phyloP scores from a whole-genome alignment of 1,140 invertebrate species.

The Calliopsis andreniformis region DNA sequence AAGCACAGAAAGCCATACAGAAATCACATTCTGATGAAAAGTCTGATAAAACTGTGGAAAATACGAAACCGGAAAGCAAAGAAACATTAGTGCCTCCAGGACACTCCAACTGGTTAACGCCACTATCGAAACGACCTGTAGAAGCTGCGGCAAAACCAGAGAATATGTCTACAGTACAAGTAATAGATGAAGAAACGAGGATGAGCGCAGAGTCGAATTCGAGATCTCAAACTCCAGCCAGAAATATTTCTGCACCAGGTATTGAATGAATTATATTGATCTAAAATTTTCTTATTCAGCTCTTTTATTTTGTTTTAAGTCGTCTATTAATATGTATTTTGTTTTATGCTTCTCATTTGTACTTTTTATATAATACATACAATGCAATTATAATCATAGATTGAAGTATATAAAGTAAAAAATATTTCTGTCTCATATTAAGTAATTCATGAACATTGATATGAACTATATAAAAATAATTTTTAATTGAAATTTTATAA shows the following conservation, averaged over 20 bases:
- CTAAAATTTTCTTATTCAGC: not conserved
- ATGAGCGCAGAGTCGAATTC: slow-evolving; percentile 89
- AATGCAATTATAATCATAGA: not conserved
- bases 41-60: slow-evolving; percentile 37
- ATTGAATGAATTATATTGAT: slow-evolving; percentile 31
- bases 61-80: slow-evolving; percentile 39
- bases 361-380: not conserved
- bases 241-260: slow-evolving; percentile 73
- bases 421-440: too few species aligned
- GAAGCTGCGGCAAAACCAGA: slow-evolving; percentile 65
- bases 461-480: not conserved
- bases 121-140: slow-evolving; percentile 70
- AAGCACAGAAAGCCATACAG: slow-evolving; percentile 23
- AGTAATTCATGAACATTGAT: too few species aligned
- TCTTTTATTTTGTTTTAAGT: slow-evolving; percentile 15
- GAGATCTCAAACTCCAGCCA: slow-evolving; percentile 82
- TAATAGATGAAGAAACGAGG: slow-evolving; percentile 92
- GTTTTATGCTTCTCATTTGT: not conserved
- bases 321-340: not conserved
- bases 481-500: not conserved
- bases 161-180: slow-evolving; percentile 82
- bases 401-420: too few species aligned
- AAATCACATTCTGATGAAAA: slow-evolving; percentile 38
- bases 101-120: slow-evolving; percentile 77
- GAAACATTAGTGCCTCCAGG: slow-evolving; percentile 58